These are phyloP conservation scores for Cheilosia grossa DNA, from an alignment of 2,888 invertebrate genomes.

Conservation along the genomic window DNA sequence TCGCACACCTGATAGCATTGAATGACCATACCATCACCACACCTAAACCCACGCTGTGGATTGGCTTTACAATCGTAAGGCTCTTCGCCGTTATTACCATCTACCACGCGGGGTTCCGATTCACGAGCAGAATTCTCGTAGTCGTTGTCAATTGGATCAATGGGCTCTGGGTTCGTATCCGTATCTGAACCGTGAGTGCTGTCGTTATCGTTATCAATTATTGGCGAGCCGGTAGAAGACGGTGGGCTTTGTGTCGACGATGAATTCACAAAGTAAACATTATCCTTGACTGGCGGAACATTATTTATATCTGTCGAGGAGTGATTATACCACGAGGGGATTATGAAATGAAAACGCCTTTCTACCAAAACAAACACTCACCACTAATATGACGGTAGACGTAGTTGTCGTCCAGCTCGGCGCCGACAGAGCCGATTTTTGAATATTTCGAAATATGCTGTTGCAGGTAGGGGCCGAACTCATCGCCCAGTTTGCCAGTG, in stretches of 20 bases:
- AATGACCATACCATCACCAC: conserved; percentile 86
- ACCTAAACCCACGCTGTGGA: conserved; percentile 85
- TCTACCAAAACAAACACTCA: conserved; percentile 76
- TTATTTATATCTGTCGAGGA: conserved; percentile 57
- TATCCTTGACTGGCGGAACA: conserved; percentile 35
- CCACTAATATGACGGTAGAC: conserved; percentile 78
- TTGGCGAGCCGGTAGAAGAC: neutral
- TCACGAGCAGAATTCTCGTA: conserved; percentile 7
- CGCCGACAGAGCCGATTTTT: conserved; percentile 77
- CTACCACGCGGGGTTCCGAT: neutral
- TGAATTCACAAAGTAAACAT: conserved; percentile 39
- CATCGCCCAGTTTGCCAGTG: conserved; percentile 76
- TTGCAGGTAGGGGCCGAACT: conserved; percentile 55
- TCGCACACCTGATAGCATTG: conserved; percentile 84
- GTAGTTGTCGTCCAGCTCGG: conserved; percentile 77
- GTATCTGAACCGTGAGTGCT: neutral
- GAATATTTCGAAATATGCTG: conserved; percentile 70
- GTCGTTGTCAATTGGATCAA: conserved; percentile 10
- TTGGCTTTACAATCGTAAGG: conserved; percentile 65
- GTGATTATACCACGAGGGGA: conserved; percentile 6
- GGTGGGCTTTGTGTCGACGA: conserved; percentile 40
- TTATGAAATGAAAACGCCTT: neutral
- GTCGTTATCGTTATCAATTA: conserved; percentile 29
- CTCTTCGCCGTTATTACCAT: neutral
- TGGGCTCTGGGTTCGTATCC: too few relatives aligned